Percentiles rank a stretch among this genome's conserved stretches.
phyloP scores from a whole-genome alignment of 1,140 invertebrate genomes.

The Laupala kohalensis region DNA sequence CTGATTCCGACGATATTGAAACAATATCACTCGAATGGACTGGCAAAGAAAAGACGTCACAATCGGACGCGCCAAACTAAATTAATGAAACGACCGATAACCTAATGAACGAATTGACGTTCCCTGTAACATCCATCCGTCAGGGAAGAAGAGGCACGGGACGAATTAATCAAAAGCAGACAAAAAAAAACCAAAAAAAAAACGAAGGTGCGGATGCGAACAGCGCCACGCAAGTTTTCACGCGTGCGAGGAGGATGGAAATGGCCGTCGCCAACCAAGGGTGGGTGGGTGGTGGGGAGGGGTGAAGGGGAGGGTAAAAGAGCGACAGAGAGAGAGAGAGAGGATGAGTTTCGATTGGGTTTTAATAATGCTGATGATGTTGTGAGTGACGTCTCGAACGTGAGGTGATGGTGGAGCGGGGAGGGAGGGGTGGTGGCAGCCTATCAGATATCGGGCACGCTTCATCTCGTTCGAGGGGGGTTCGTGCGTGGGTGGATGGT shows the following conservation, averaged over 20 bases:
- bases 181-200: no score
- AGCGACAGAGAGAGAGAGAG: no score
- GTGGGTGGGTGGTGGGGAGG: neutral
- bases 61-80: no score
- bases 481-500: neutral
- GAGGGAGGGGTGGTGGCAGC: neutral
- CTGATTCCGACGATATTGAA: no score
- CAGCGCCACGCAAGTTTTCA: neutral
- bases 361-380: neutral
- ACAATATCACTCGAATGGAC: no score
- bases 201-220: neutral
- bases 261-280: no score
- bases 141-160: neutral
- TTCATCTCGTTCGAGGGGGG: neutral
- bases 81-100: neutral
- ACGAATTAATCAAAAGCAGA: neutral
- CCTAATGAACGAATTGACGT: neutral
- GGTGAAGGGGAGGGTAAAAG: no score
- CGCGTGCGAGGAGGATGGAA: neutral
- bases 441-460: neutral
- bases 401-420: neutral
- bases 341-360: neutral
- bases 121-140: neutral
- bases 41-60: no score
- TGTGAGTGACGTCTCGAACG: neutral